These are phyloP conservation scores for Pogonocichla stellata DNA, from an alignment of 2,113 vertebrate genomes.

Conservation along the genomic window DNA sequence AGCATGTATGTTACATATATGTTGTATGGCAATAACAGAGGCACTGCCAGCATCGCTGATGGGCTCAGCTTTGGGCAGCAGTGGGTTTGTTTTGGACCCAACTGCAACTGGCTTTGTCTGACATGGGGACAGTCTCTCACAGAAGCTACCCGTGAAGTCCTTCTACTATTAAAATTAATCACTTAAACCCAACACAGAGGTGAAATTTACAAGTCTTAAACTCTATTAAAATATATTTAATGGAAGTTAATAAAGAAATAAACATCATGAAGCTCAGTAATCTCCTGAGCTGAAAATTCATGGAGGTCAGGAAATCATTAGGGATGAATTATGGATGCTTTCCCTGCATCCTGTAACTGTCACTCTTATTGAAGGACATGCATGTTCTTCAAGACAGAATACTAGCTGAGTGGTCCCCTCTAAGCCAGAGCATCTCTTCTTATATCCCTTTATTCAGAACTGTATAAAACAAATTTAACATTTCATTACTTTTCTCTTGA, in stretches of 20 bases:
- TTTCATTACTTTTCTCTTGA: not conserved
- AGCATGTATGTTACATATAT: too few relatives aligned
- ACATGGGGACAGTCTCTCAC: not conserved
- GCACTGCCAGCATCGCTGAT: fast-evolving
- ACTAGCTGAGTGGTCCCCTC: not conserved
- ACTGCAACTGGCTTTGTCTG: not conserved
- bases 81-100: not conserved
- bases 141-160: not conserved
- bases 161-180: not conserved
- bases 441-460: not conserved
- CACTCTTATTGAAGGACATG: not conserved
- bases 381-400: not conserved
- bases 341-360: fast-evolving
- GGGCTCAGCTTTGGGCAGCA: not conserved
- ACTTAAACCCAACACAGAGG: not conserved
- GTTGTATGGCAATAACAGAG: not conserved
- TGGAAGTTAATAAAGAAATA: not conserved
- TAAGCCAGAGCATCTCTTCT: not conserved
- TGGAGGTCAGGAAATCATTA: not conserved
- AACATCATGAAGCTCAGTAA: not conserved
- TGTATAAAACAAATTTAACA: not conserved
- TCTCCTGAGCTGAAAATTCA: not conserved
- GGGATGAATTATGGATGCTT: not conserved
- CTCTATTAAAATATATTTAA: not conserved
- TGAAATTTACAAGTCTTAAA: not conserved